Conservation (phyloP, 2,113 vertebrate genomes). For the Tetraodon nigroviridis region DNA sequence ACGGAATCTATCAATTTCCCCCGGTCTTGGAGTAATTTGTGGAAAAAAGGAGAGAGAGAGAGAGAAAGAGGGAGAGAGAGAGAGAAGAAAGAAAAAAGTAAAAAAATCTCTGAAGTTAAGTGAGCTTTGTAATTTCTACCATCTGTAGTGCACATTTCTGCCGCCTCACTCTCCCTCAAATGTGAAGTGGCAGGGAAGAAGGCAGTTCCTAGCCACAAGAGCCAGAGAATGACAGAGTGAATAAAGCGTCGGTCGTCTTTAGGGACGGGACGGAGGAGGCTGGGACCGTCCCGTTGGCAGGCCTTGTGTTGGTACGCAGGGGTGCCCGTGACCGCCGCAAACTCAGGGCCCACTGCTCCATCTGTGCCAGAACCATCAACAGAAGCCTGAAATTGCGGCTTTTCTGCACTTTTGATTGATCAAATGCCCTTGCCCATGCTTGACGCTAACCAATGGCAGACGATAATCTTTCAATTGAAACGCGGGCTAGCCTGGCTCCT, state of each 20-base stretch:
- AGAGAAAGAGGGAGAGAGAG: constrained; percentile 34
- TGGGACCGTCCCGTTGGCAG: constrained; percentile 43
- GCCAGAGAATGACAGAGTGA: constrained; percentile 65
- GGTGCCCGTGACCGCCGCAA: constrained; percentile 17
- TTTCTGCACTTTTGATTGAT: constrained; percentile 2
- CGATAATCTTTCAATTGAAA: constrained; percentile 62
- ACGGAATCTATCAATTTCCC: constrained; percentile 63
- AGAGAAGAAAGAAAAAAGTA: constrained; percentile 19
- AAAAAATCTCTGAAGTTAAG: constrained; percentile 66
- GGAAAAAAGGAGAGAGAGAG: constrained; percentile 52
- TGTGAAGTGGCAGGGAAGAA: constrained; percentile 68
- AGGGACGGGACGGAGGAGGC: constrained; percentile 36
- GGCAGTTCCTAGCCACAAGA: constrained; percentile 57
- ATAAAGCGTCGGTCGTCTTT: constrained; percentile 52
- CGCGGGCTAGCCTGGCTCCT: constrained; percentile 36
- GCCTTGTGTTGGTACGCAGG: constrained; percentile 9
- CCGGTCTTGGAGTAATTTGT: constrained; percentile 68
- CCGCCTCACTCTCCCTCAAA: constrained; percentile 59
- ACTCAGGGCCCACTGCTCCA: constrained; percentile 4
- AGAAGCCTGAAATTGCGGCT: constrained; percentile 22
- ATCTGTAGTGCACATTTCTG: constrained; percentile 72
- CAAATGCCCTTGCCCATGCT: constrained; percentile 43
- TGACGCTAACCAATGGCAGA: constrained; percentile 25
- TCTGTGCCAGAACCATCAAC: constrained; percentile 48
- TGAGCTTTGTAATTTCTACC: constrained; percentile 72